Conservation (phyloP, 2,797 vertebrate species). For the Spheniscus humboldti region DNA sequence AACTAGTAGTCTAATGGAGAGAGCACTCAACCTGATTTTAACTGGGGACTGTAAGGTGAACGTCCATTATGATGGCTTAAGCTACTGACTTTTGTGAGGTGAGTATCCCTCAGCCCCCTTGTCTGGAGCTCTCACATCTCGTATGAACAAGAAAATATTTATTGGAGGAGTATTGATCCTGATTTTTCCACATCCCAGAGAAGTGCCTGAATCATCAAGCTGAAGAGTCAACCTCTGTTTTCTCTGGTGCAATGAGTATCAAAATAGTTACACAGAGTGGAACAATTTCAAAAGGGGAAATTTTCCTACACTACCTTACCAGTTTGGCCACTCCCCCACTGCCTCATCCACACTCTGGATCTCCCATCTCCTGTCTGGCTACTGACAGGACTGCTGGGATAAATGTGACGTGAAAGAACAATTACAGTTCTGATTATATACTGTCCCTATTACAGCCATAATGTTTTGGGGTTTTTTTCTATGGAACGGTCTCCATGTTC, state of each 20-base stretch:
- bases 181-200: background rate
- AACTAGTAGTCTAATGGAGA: background rate
- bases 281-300: background rate
- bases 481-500: background rate
- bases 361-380: background rate
- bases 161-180: background rate
- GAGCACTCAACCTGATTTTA: background rate
- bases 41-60: background rate
- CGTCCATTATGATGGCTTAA: background rate
- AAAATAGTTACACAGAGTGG: background rate
- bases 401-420: background rate
- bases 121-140: background rate
- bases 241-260: background rate
- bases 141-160: background rate
- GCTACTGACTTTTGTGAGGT: background rate
- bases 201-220: background rate
- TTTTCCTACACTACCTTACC: background rate
- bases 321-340: background rate
- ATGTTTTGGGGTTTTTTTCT: background rate
- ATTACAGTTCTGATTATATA: background rate
- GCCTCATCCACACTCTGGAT: background rate
- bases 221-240: background rate
- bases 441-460: background rate
- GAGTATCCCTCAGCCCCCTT: background rate
- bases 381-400: background rate